These are phyloP conservation scores for Poeciliopsis infans DNA, from an alignment of 2,797 vertebrate species.

Conservation along the genomic window DNA sequence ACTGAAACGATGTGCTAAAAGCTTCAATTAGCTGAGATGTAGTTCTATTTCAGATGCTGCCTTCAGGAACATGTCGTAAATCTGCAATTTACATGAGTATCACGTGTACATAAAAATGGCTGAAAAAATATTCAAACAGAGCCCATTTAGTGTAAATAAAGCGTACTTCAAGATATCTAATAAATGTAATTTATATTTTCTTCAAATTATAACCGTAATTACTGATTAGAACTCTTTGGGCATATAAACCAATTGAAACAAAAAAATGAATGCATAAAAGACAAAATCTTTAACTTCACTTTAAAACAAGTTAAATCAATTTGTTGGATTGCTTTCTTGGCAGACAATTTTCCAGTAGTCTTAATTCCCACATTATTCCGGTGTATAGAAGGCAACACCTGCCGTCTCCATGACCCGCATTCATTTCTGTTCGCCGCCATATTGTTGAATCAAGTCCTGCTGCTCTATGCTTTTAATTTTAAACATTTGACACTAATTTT, in stretches of 20 bases:
- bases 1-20: not conserved
- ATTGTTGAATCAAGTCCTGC: not conserved
- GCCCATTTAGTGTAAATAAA: not conserved
- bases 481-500: not conserved
- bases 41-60: constrained; percentile 5
- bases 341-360: not conserved
- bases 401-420: not conserved
- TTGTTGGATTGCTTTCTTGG: not conserved
- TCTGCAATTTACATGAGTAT: too few species aligned
- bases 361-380: not conserved
- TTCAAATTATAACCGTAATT: not conserved
- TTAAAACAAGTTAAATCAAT: not conserved
- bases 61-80: constrained; percentile 4
- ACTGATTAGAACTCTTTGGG: not conserved
- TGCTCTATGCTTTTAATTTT: not conserved
- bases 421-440: constrained; percentile 23
- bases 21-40: not conserved
- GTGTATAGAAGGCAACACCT: constrained; percentile 6
- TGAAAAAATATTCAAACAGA: not conserved
- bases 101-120: not conserved
- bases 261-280: not conserved
- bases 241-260: not conserved
- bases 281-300: not conserved
- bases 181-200: not conserved
- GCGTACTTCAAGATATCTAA: not conserved